Evolutionary conservation across 2,888 invertebrate genomes (phyloP), one percentile per base, ranked within the genome.

Genomic region (Harpalus rubripes): DNA sequence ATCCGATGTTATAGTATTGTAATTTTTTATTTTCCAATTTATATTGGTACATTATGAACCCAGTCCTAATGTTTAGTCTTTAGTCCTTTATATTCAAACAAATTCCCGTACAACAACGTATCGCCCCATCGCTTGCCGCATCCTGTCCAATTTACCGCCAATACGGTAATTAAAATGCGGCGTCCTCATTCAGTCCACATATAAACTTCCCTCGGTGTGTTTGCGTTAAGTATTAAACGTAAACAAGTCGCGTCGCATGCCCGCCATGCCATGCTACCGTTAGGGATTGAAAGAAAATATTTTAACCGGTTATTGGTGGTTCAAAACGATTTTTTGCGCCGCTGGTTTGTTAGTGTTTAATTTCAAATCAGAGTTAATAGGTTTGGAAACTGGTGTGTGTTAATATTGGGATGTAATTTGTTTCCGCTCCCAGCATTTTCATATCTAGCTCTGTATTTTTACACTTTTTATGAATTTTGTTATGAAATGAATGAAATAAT

Each of bases 171-270:
- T 68, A 68, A 68, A 68, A 68, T 68, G 39, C 68, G 68, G 68
- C 26, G 15, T 68, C 68, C 68, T 39, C 68, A 68, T 68, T 68
- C 68, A 12, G 26, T 15, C 39, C 68, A 68, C 32, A 68, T 15
- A 65, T 18, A 63, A 18, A 63, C 68, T 68, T 32, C 32, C 39
- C 68, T 26, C 68, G 32, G 26, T n/a, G 16, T 81, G 81, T 81
- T 81, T 61, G 41, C 65, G 41, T 81, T 63, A 81, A 61, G 81
- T 81, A 81, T 81, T 81, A 81, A 81, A 81, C 61, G 81, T 81
- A 81, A 81, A 81, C 81, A 81, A 63, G 63, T 81, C 61, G 8
- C 41, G 15, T 32, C 32, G 32, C 32, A 63, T 63, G 32, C 68
- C 68, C 32, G 68, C 56, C 5, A 32, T 79, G 39, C 56, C 3